Evolutionary conservation across 1,140 invertebrate genomes (phyloP), one percentile per base, ranked within the genome.

Genomic region (Leptoteleia sp.): DNA sequence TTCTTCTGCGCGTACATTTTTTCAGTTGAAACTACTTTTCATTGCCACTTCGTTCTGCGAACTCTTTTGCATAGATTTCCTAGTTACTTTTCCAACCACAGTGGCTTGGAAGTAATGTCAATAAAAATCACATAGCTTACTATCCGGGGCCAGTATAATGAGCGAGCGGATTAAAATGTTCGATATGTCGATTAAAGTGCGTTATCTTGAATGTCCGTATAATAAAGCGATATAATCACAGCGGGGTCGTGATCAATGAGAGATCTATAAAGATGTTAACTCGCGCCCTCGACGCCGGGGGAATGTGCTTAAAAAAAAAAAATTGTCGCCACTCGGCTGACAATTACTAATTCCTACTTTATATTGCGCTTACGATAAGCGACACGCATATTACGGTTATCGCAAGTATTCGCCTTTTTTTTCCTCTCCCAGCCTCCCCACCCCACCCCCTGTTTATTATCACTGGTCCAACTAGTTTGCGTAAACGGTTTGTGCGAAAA

Each of bases 251-350:
- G 62, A 54, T 67, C 48, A 47, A 47, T 55, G 50, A 19, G 48
- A 55, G 55, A 47, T 29, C 50, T 65, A 65, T 65, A 65, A 65
- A 65, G 61, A 67, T 67, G 62, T 67, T 54, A 45, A 55, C 15
- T 43, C 27, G 38, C 31, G 9, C 16, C 43, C n/a, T n/a, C n/a
- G 17, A 4, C 15, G 6, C 5, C 6, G 0, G 16, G 35, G 4
- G 8, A 61, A 15, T 19, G 7, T n/a, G n/a, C n/a, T n/a, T n/a
- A n/a, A n/a, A n/a, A n/a, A n/a, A 6, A 38, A 48, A 50, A 38
- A 64, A 38, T 38, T 3, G 17, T 19, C 29, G 29, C 16, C 9
- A 15, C 4, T 11, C 1, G 9, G 48, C 55, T 42, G 61, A 52
- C 47, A 67, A 45, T 55, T 45, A 48, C 31, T 27, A 37, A 55